Evolutionary conservation across 2,113 vertebrate species (phyloP).

Genomic region (Lasiurus cinereus): DNA sequence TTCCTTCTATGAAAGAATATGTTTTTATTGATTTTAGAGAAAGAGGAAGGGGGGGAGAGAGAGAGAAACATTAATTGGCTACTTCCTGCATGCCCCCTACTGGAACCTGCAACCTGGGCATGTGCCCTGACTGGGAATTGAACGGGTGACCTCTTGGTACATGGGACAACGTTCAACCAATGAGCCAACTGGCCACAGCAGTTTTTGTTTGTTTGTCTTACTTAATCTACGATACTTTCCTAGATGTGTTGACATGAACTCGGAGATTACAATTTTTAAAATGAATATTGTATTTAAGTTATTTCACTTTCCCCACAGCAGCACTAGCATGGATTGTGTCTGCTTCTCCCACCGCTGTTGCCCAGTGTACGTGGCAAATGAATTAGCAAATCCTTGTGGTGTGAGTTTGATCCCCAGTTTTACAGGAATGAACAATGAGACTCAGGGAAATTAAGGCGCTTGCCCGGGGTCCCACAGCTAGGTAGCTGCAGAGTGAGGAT

Average conservation of each 20-base stretch:
- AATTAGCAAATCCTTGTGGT: not conserved
- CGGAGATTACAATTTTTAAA: conserved; percentile 24
- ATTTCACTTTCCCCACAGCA: not conserved
- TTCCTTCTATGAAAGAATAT: not conserved
- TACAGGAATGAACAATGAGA: not conserved
- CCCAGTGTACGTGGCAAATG: not conserved
- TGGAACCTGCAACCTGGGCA: not conserved
- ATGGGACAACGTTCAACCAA: not conserved
- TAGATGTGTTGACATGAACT: conserved; percentile 21
- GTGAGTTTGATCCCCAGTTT: not conserved
- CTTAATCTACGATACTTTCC: not conserved
- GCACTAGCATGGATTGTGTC: not conserved
- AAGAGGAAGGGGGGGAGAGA: not conserved
- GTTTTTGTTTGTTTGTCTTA: not conserved
- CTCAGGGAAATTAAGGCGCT: conserved; percentile 14
- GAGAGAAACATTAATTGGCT: not conserved
- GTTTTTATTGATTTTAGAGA: not conserved
- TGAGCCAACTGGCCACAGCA: not conserved
- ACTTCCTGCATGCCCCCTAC: not conserved
- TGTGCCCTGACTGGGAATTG: not conserved
- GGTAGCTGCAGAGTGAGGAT: not conserved
- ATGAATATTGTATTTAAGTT: not conserved
- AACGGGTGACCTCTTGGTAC: not conserved
- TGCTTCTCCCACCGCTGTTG: not conserved
- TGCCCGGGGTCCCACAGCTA: not conserved